Percentiles rank a stretch among this genome's conserved stretches.
These are phyloP conservation scores for Cantharis rustica DNA, from an alignment of 2,888 invertebrate species.

Conservation along the genomic window DNA sequence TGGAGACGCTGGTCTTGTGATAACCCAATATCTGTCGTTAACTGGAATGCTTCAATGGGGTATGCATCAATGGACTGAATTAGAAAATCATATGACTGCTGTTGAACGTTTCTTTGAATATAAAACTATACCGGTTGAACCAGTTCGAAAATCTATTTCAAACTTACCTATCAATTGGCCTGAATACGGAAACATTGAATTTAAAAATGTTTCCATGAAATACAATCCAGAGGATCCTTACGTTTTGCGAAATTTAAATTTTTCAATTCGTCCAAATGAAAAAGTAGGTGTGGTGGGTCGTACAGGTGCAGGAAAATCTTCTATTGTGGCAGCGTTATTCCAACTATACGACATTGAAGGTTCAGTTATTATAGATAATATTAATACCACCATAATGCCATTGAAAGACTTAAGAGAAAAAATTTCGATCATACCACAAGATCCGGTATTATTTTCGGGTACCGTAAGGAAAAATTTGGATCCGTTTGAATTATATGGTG, in stretches of 20 bases:
- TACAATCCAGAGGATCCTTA: conserved; percentile 74
- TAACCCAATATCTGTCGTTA: conserved; percentile 74
- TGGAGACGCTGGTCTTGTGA: conserved; percentile 78
- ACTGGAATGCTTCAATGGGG: conserved; percentile 71
- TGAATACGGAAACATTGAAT: conserved; percentile 68
- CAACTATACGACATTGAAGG: conserved; percentile 82
- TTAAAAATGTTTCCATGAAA: conserved; percentile 70
- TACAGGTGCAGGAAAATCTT: conserved; percentile 87
- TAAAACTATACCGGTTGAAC: conserved; percentile 56
- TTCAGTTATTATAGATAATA: conserved; percentile 77
- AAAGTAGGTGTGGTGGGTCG: conserved; percentile 82
- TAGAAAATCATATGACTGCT: conserved; percentile 80
- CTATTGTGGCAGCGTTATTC: conserved; percentile 77
- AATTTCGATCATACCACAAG: conserved; percentile 86
- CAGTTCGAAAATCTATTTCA: background rate
- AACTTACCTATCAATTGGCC: conserved; percentile 78
- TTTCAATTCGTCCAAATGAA: conserved; percentile 70
- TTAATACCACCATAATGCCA: conserved; percentile 72
- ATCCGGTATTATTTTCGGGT: conserved; percentile 86
- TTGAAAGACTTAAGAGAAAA: conserved; percentile 75
- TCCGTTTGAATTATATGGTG: conserved; percentile 81
- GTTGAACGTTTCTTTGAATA: conserved; percentile 75
- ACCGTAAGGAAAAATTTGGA: conserved; percentile 87
- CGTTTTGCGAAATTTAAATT: conserved; percentile 74
- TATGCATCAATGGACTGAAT: conserved; percentile 84